Conservation (phyloP, 1,140 invertebrate genomes). For the Listronotus oregonensis region DNA sequence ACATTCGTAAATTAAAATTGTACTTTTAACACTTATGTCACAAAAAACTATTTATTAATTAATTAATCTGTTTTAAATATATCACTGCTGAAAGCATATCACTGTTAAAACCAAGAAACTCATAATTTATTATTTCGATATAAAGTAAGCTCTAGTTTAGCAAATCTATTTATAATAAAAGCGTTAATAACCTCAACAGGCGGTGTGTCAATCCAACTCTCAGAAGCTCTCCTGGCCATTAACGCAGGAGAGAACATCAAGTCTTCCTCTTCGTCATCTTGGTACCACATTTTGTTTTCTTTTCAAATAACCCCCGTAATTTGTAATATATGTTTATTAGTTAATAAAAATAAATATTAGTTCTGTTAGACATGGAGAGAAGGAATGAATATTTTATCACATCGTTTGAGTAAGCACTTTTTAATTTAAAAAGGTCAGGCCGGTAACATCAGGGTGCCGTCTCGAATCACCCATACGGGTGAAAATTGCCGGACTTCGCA, state of each 20-base stretch:
- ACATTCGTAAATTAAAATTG: no score
- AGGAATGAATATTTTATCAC: conserved; percentile 25
- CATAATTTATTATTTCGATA: no score
- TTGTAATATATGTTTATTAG: background rate
- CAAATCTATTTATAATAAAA: background rate
- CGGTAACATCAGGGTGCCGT: background rate
- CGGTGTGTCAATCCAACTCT: conserved; percentile 84
- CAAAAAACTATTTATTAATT: no score
- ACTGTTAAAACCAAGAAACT: no score
- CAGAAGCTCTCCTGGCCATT: conserved; percentile 78
- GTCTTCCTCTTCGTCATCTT: conserved; percentile 77
- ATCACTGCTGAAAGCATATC: no score
- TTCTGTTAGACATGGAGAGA: conserved; percentile 4
- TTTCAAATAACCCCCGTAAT: background rate
- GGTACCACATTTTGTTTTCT: conserved; percentile 64
- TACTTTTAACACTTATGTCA: no score
- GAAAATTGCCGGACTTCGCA: conserved; percentile 27
- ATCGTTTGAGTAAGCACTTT: conserved; percentile 15
- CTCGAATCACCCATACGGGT: conserved; percentile 9
- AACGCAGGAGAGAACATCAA: conserved; percentile 83
- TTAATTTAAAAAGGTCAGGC: conserved; percentile 17
- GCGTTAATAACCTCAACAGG: conserved; percentile 72
- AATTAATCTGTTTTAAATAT: no score
- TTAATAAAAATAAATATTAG: background rate
- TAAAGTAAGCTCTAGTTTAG: no score